These are phyloP conservation scores for Alcis repandata DNA, from an alignment of 2,888 invertebrate genomes.

Conservation along the genomic window DNA sequence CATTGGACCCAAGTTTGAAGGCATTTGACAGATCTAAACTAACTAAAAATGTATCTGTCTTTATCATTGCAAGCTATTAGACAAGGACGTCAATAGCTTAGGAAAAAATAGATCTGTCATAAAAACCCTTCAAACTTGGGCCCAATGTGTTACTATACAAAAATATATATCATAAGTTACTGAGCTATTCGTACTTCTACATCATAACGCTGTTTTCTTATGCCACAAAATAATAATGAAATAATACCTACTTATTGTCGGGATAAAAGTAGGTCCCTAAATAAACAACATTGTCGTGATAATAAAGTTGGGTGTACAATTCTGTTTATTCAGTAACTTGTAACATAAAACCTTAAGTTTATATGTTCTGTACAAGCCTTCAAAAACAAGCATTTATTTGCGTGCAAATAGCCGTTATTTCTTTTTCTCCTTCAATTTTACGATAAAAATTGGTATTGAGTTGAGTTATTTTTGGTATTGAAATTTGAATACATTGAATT, in stretches of 20 bases:
- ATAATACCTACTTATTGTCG: conserved; percentile 1
- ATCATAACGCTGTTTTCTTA: not conserved
- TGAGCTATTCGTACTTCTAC: too few species aligned
- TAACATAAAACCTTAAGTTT: conserved; percentile 9
- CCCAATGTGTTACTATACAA: too few species aligned
- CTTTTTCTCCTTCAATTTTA: not conserved
- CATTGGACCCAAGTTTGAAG: too few species aligned
- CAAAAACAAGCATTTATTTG: conserved; percentile 1
- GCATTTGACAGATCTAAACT: too few species aligned
- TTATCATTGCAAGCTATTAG: too few species aligned
- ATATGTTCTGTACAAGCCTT: not conserved
- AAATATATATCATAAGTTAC: not conserved
- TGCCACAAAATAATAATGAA: not conserved
- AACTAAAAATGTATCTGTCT: too few species aligned
- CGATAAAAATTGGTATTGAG: not conserved
- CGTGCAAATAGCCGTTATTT: not conserved
- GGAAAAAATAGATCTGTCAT: too few species aligned
- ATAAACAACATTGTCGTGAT: conserved; percentile 1
- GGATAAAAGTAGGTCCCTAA: not conserved
- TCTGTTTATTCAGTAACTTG: conserved; percentile 7
- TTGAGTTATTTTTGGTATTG: not conserved
- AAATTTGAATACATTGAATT: not conserved
- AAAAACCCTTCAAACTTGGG: too few species aligned
- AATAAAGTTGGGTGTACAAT: not conserved
- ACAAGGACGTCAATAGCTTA: too few species aligned